Evolutionary conservation across 2,113 vertebrate genomes (phyloP).

Genomic region (Gopherus evgoodei): DNA sequence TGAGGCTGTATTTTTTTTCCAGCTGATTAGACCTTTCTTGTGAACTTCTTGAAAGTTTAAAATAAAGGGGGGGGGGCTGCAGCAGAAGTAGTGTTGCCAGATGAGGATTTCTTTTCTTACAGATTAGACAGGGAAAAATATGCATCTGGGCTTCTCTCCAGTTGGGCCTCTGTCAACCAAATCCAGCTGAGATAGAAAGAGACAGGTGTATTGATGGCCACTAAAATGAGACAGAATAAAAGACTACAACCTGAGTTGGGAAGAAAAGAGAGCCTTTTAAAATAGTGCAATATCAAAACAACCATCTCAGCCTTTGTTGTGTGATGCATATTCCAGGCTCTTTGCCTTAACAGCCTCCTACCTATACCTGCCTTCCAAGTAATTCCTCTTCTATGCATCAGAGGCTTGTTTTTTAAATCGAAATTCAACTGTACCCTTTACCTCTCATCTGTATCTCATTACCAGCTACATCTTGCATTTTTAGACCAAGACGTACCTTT

Average conservation of each 20-base stretch:
- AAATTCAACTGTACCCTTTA: conserved; percentile 44
- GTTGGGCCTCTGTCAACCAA: background rate
- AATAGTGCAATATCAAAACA: too few species aligned
- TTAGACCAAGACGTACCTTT: conserved; percentile 65
- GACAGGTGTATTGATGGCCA: conserved; percentile 18
- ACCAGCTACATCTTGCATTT: conserved; percentile 53
- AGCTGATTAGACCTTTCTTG: conserved; percentile 58
- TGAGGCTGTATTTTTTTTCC: conserved; percentile 40
- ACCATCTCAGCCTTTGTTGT: conserved; percentile 22
- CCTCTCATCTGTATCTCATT: conserved; percentile 43
- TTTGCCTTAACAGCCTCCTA: conserved; percentile 46
- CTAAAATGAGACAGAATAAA: conserved; percentile 52
- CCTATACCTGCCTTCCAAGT: conserved; percentile 31
- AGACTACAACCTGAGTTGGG: conserved; percentile 14
- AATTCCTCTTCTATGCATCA: conserved; percentile 30
- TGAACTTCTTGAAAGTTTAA: conserved; percentile 38
- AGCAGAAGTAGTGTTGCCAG: background rate
- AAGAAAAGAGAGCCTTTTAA: conserved; percentile 40
- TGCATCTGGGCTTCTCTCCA: conserved; percentile 1
- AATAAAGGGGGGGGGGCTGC: background rate
- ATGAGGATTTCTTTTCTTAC: conserved; percentile 1
- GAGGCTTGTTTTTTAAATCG: conserved; percentile 37
- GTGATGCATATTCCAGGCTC: conserved; percentile 14
- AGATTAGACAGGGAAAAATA: conserved; percentile 21
- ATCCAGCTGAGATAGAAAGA: conserved; percentile 25